phyloP scores from a whole-genome alignment of 1,140 invertebrate species.

The Papilio xuthus region DNA sequence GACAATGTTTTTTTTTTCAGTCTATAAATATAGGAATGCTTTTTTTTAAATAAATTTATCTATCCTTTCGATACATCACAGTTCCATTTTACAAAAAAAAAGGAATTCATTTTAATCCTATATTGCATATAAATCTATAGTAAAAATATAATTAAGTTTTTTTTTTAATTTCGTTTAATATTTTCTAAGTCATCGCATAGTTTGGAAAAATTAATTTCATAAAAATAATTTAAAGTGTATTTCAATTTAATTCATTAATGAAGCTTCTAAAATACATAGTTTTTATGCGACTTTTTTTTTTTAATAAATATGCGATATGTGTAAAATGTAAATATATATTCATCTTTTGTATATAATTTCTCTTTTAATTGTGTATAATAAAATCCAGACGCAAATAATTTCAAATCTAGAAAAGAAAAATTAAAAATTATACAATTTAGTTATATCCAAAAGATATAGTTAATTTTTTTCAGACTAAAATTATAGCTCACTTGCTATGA shows the following conservation, averaged over 20 bases:
- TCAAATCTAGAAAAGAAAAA: background rate
- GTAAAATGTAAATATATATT: background rate
- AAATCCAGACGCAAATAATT: background rate
- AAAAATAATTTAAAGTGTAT: no score
- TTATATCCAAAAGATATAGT: background rate
- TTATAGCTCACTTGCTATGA: slow-evolving; percentile 44
- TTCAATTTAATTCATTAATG: background rate
- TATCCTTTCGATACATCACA: slow-evolving; percentile 31
- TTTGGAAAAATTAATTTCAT: background rate
- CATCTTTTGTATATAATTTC: background rate
- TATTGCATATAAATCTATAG: slow-evolving; percentile 33
- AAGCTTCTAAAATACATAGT: background rate
- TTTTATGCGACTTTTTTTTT: no score
- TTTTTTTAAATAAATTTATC: slow-evolving; percentile 29
- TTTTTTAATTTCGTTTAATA: background rate
- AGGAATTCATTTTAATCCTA: slow-evolving; percentile 37
- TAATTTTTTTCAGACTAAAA: background rate
- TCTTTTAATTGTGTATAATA: background rate
- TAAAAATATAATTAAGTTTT: slow-evolving; percentile 7
- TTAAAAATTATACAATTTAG: background rate
- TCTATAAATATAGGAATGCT: slow-evolving; percentile 53
- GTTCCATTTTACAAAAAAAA: slow-evolving; percentile 33
- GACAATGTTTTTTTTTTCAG: slow-evolving; percentile 20
- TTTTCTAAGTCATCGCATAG: no score
- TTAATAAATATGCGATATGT: background rate